Evolutionary conservation across 2,797 vertebrate genomes (phyloP).

Genomic region (Eidolon dupreanum): DNA sequence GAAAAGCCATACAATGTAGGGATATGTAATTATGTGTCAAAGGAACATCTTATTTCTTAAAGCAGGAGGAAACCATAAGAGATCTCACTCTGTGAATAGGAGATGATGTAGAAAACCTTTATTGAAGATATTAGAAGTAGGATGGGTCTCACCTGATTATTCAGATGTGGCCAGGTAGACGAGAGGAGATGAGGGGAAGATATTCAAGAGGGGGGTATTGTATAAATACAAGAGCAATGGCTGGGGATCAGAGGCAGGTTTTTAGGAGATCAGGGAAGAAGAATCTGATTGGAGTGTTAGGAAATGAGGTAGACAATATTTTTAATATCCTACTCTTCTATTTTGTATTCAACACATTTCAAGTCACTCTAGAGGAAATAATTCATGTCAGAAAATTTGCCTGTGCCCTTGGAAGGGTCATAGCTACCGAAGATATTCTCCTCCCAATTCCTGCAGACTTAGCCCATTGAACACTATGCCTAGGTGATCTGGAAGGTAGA

Average conservation of each 20-base stretch:
- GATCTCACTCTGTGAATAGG: background rate
- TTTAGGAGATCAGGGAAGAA: background rate
- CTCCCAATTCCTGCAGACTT: background rate
- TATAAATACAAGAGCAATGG: background rate
- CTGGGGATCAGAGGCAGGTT: background rate
- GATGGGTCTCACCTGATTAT: background rate
- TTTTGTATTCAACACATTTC: background rate
- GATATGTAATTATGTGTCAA: background rate
- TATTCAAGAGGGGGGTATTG: background rate
- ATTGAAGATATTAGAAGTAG: background rate
- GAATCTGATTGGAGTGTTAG: background rate
- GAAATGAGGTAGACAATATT: background rate
- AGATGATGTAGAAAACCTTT: background rate
- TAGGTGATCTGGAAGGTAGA: background rate
- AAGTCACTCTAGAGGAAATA: background rate
- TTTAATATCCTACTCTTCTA: background rate
- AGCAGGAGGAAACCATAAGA: background rate
- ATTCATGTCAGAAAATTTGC: background rate
- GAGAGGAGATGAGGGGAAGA: background rate
- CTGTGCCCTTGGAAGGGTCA: background rate
- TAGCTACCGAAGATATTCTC: background rate
- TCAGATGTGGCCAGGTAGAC: background rate
- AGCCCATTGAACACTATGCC: rapidly evolving
- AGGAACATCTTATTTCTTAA: background rate
- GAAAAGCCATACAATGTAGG: background rate